Percentiles rank a stretch among this genome's conserved stretches.
Evolutionary conservation across 2,797 vertebrate species (phyloP).

Genomic region (Anolis apletophallus): DNA sequence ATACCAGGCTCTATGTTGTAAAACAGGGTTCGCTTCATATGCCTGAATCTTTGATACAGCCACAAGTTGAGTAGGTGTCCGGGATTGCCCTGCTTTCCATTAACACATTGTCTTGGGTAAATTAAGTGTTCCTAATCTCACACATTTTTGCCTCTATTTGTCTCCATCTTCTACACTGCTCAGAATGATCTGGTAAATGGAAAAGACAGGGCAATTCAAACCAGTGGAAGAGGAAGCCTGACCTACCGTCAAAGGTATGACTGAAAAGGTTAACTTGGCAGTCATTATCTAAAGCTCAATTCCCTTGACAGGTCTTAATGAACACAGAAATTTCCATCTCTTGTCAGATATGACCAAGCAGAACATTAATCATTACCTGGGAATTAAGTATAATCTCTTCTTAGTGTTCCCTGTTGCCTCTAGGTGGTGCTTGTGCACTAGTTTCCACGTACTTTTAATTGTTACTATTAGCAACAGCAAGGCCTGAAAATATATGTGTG

Average conservation of each 20-base stretch:
- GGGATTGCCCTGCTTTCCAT: neutral
- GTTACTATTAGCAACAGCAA: neutral
- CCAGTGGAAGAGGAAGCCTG: neutral
- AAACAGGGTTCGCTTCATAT: neutral
- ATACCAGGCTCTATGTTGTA: neutral
- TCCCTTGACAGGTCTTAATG: conserved; percentile 9
- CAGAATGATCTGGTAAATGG: neutral
- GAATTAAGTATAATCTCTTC: conserved; percentile 17
- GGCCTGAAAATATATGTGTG: neutral
- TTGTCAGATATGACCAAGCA: conserved; percentile 3
- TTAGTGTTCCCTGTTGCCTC: conserved; percentile 43
- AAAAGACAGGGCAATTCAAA: neutral
- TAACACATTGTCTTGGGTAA: neutral
- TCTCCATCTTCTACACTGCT: neutral
- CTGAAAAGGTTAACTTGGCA: conserved; percentile 2
- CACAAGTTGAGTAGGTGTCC: neutral
- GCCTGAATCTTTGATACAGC: neutral
- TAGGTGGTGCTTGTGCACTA: conserved; percentile 67
- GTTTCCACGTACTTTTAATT: neutral
- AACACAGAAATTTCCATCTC: conserved; percentile 4
- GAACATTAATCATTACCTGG: neutral
- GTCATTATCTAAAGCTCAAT: neutral
- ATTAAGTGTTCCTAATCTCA: neutral
- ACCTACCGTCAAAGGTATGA: neutral
- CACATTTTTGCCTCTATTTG: neutral